Evolutionary conservation across 2,888 invertebrate species (phyloP).

Genomic region (Diarsia rubi): DNA sequence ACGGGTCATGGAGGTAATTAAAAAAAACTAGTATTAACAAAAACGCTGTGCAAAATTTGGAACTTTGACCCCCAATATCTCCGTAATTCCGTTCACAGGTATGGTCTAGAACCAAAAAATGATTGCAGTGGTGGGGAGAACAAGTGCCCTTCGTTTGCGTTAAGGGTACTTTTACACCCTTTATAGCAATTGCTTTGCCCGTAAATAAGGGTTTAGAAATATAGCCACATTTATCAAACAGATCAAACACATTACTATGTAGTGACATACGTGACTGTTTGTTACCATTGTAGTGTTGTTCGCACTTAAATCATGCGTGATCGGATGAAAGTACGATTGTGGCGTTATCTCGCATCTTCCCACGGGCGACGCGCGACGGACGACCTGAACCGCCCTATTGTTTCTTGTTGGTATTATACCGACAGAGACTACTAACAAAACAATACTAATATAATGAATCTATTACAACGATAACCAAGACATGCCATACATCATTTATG

Average conservation of each 20-base stretch:
- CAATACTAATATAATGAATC: conserved; percentile 79
- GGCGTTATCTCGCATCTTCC: conserved; percentile 84
- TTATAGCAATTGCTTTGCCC: neutral
- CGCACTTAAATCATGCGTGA: conserved; percentile 88
- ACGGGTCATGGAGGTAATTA: too few species aligned
- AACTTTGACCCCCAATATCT: too few species aligned
- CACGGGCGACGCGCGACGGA: conserved; percentile 79
- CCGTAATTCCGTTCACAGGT: too few species aligned
- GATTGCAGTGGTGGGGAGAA: too few species aligned
- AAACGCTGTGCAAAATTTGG: too few species aligned
- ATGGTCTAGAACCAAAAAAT: too few species aligned
- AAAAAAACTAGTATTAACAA: too few species aligned
- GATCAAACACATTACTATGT: conserved; percentile 44
- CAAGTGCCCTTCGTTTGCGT: too few species aligned
- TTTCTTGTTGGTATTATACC: conserved; percentile 74
- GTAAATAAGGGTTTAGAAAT: conserved; percentile 1
- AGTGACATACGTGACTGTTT: conserved; percentile 59
- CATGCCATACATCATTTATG: conserved; percentile 75
- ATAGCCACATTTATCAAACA: conserved; percentile 33
- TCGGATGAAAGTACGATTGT: conserved; percentile 87
- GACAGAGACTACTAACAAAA: conserved; percentile 76
- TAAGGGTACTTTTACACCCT: too few species aligned
- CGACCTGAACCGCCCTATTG: conserved; percentile 73
- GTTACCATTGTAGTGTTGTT: conserved; percentile 81
- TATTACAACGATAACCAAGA: conserved; percentile 77